Conservation (phyloP, 2,888 invertebrate species). For the Trissolcus brochymenae region DNA sequence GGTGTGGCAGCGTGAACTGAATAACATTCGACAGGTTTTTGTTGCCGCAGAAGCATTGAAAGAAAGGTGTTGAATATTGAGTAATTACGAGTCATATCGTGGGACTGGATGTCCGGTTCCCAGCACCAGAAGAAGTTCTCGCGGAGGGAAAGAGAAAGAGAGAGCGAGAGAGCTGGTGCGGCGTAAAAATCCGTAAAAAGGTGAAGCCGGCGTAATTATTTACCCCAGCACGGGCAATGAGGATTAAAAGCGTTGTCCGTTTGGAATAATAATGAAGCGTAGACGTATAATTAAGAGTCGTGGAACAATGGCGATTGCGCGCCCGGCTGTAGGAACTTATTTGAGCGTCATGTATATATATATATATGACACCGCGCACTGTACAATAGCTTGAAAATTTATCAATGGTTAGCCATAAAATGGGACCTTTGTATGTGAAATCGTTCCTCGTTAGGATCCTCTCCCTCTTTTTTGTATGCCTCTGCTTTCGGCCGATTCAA, state of each 20-base stretch:
- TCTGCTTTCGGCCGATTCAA: constrained; percentile 64
- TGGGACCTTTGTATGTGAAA: constrained; percentile 63
- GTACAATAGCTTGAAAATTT: constrained; percentile 61
- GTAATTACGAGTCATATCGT: constrained; percentile 51
- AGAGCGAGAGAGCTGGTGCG: constrained; percentile 7
- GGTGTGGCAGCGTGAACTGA: background rate
- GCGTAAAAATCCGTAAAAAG: constrained; percentile 34
- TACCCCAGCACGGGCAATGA: constrained; percentile 47
- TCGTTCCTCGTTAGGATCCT: constrained; percentile 62
- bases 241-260: constrained; percentile 54
- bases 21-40: constrained; percentile 9
- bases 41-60: constrained; percentile 9
- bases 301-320: constrained; percentile 58
- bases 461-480: constrained; percentile 22
- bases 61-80: constrained; percentile 35
- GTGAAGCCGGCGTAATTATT: constrained; percentile 53
- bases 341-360: constrained; percentile 50
- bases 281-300: constrained; percentile 59
- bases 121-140: background rate
- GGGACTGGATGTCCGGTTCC: constrained; percentile 1
- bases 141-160: background rate
- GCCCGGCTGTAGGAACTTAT: constrained; percentile 49
- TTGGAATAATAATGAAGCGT: constrained; percentile 58
- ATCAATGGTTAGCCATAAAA: constrained; percentile 65
- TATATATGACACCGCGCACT: constrained; percentile 47